A percentile compares a stretch with the other conserved stretches of the same genome.
phyloP scores from a whole-genome alignment of 1,140 invertebrate genomes.

The Mylabris phalerata region DNA sequence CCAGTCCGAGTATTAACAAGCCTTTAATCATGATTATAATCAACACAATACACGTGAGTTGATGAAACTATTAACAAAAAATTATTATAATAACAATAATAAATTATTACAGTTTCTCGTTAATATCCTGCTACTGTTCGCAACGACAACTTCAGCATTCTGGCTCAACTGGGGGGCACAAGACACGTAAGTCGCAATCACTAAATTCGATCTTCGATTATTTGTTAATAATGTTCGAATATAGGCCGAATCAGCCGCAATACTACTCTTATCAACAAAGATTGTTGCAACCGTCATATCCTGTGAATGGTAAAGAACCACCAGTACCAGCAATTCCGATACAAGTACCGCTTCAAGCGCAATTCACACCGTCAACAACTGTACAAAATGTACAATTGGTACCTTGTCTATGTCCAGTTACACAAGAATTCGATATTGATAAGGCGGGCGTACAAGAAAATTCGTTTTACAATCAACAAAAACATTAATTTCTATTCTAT shows the following conservation, averaged over 20 bases:
- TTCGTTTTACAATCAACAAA: too few species aligned
- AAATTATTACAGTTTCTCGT: neutral
- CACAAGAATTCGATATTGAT: slow-evolving; percentile 19
- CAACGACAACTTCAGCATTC: neutral
- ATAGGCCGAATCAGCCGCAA: too few species aligned
- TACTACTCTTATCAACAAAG: too few species aligned
- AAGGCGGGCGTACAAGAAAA: too few species aligned
- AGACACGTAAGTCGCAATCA: too few species aligned
- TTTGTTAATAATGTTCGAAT: too few species aligned
- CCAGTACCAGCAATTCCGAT: neutral
- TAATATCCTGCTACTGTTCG: neutral
- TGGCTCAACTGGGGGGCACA: neutral
- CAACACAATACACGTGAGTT: neutral
- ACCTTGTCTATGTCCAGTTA: slow-evolving; percentile 48
- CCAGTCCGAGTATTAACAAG: neutral
- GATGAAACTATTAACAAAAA: neutral
- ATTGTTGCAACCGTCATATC: too few species aligned
- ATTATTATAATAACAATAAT: neutral
- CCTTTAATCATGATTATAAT: neutral
- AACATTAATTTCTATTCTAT: too few species aligned
- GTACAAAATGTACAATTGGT: slow-evolving; percentile 45
- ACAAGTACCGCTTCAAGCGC: slow-evolving; percentile 8
- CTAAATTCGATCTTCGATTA: too few species aligned
- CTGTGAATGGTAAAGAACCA: too few species aligned
- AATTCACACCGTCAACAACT: slow-evolving; percentile 1